Percentiles rank a stretch among this genome's conserved stretches.
Evolutionary conservation across 2,797 vertebrate genomes (phyloP).

Genomic region (Catamblyrhynchus diadema): DNA sequence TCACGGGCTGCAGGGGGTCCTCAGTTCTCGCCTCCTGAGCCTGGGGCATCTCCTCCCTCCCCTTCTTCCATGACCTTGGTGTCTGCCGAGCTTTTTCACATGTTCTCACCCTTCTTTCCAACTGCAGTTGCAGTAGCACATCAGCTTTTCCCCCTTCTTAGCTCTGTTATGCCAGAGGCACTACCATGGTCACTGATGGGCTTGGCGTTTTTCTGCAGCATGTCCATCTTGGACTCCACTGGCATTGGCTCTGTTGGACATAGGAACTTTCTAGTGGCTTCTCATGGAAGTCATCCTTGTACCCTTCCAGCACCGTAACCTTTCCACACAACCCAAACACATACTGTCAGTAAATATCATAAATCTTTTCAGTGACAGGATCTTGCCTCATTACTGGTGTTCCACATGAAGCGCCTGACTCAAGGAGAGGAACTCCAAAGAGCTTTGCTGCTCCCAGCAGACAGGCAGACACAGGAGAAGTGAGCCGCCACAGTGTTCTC

Average conservation of each 20-base stretch:
- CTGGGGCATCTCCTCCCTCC: neutral
- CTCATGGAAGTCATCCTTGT: neutral
- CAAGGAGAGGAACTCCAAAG: neutral
- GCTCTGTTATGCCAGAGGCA: neutral
- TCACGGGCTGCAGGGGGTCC: neutral
- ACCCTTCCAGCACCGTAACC: neutral
- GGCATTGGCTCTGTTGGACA: neutral
- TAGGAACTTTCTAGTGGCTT: neutral
- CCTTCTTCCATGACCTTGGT: neutral
- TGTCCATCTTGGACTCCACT: rapidly evolving
- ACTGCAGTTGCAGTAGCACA: neutral
- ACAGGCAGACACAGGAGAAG: rapidly evolving
- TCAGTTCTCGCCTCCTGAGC: rapidly evolving
- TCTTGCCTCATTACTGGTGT: neutral
- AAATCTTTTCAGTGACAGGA: neutral
- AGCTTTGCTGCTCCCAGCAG: neutral
- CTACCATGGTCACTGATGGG: neutral
- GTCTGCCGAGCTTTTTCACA: neutral
- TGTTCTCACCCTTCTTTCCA: neutral
- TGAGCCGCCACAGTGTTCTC: neutral
- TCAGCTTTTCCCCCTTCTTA: neutral
- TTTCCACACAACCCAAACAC: neutral
- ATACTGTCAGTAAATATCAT: neutral
- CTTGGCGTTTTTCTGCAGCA: rapidly evolving
- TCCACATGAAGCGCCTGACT: neutral